Base-by-base conservation (phyloP, 2,888 invertebrate species). In the Dryobotodes eremita region DNA sequence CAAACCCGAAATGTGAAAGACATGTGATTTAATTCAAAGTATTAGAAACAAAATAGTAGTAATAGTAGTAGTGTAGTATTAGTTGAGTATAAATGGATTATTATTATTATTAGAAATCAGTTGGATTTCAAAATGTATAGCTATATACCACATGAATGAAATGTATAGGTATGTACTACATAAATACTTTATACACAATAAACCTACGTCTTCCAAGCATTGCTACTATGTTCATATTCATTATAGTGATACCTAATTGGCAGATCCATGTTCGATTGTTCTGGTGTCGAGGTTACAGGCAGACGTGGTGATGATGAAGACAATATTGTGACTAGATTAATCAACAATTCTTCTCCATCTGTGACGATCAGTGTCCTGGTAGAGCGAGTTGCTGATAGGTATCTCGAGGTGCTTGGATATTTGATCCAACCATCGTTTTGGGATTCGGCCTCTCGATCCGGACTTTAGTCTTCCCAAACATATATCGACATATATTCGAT, bases 1-100 rank as follows among this genome's bases (percentile, higher is more conserved):
- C 11, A 64, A 75, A 73, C 0, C 7, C 46, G 69, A 82, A 69
- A 81, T 36, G 17, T 46, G 13, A 65, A 61, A 53, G 46, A 31
- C 42, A 2, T 68, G 10, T 42, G 23, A n/a, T 36, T 53, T n/a
- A 36, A 20, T n/a, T 46, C 10, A 46, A 46, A 10, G 10, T 23
- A n/a, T 17, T 13, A 8, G n/a, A n/a, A n/a, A n/a, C n/a, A n/a
- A n/a, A n/a, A n/a, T n/a, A n/a, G n/a, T n/a, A n/a, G n/a, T n/a
- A n/a, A n/a, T n/a, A n/a, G n/a, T n/a, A n/a, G n/a, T n/a, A n/a
- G n/a, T n/a, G n/a, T n/a, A n/a, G n/a, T n/a, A n/a, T n/a, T n/a
- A n/a, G n/a, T n/a, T n/a, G n/a, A n/a, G n/a, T n/a, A n/a, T n/a
- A n/a, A n/a, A n/a, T n/a, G n/a, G n/a, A n/a, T n/a, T n/a, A n/a